phyloP scores from a whole-genome alignment of 2,113 vertebrate species.

The Gavia stellata region DNA sequence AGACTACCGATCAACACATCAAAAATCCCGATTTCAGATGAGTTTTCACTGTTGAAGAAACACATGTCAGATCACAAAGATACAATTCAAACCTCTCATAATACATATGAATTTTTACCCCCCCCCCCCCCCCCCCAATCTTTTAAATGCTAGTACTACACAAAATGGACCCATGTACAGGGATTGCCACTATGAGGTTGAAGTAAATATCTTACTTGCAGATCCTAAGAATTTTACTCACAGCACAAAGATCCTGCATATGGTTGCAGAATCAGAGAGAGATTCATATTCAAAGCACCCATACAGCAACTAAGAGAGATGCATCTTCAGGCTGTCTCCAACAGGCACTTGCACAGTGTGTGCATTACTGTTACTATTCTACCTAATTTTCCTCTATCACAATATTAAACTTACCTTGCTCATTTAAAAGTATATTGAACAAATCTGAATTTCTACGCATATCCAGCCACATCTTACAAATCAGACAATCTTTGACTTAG shows the following conservation, averaged over 20 bases:
- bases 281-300: neutral
- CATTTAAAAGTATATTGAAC: neutral
- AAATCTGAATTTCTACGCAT: neutral
- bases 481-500: neutral
- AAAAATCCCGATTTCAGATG: neutral
- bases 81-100: neutral
- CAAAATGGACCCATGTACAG: neutral
- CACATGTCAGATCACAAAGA: rapidly evolving
- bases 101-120: neutral
- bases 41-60: neutral
- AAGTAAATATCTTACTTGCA: neutral
- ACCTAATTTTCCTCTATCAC: neutral
- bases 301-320: neutral
- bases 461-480: neutral
- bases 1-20: neutral
- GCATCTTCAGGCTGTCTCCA: neutral
- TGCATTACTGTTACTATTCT: neutral
- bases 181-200: neutral
- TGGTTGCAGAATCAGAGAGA: neutral
- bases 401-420: neutral
- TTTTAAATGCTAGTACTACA: neutral
- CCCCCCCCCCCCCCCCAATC: too few species aligned
- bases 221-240: neutral
- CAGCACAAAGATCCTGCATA: neutral
- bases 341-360: neutral